Percentiles rank a stretch among this genome's conserved stretches.
phyloP scores from a whole-genome alignment of 2,888 invertebrate species.

The Drosophila fulvimacula region DNA sequence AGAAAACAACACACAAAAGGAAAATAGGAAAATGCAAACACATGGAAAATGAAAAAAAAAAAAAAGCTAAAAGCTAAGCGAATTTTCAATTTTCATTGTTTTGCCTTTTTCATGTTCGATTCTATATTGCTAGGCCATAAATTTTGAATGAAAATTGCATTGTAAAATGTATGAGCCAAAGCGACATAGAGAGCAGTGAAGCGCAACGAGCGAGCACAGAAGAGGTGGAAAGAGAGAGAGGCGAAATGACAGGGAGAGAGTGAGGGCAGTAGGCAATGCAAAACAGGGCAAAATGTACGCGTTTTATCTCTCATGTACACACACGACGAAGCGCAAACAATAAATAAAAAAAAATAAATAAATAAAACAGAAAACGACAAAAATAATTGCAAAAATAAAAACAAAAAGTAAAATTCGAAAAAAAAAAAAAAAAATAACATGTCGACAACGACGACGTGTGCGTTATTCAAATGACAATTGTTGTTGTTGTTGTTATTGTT shows the following conservation, averaged over 20 bases:
- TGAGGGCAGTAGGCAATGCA: constrained; percentile 38
- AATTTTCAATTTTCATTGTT: constrained; percentile 71
- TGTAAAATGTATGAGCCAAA: constrained; percentile 57
- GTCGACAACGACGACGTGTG: constrained; percentile 70
- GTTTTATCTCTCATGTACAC: constrained; percentile 73
- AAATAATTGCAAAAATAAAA: constrained; percentile 69
- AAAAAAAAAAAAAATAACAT: constrained; percentile 56
- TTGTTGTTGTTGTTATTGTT: constrained; percentile 42
- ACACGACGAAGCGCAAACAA: constrained; percentile 51
- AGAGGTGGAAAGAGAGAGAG: constrained; percentile 6
- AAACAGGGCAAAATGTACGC: constrained; percentile 51
- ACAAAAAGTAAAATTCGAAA: constrained; percentile 16
- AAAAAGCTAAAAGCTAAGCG: constrained; percentile 19
- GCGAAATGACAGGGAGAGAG: constrained; percentile 3
- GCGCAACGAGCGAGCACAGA: constrained; percentile 11
- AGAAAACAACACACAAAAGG: constrained; percentile 15
- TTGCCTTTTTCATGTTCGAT: constrained; percentile 72
- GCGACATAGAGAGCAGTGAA: constrained; percentile 30
- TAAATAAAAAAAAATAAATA: constrained; percentile 32
- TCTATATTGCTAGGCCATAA: constrained; percentile 72
- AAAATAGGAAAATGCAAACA: background rate
- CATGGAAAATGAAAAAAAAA: background rate
- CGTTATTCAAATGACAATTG: constrained; percentile 77
- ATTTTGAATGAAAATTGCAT: constrained; percentile 77
- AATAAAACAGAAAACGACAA: constrained; percentile 52